These are phyloP conservation scores for Drosophila gaucha DNA, from an alignment of 2,888 invertebrate genomes.

Conservation along the genomic window DNA sequence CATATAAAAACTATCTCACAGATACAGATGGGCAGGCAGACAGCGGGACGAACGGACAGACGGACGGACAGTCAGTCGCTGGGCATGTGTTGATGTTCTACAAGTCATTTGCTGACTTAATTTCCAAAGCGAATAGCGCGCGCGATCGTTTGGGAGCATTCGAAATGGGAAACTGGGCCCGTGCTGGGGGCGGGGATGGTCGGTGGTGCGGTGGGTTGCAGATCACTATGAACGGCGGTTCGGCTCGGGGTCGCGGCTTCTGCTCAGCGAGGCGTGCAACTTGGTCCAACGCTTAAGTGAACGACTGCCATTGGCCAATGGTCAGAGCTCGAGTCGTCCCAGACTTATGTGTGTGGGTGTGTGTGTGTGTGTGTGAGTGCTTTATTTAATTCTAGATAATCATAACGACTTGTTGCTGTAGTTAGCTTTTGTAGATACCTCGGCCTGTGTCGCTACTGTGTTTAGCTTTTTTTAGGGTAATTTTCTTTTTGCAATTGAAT, in stretches of 20 bases:
- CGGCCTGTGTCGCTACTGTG: conserved; percentile 29
- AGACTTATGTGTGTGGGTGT: conserved; percentile 30
- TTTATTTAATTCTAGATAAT: conserved; percentile 79
- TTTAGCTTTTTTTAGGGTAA: conserved; percentile 66
- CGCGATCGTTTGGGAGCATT: conserved; percentile 40
- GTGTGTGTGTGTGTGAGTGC: conserved; percentile 38
- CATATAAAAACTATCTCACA: conserved; percentile 49
- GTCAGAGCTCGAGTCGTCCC: conserved; percentile 26
- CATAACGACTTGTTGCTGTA: conserved; percentile 74
- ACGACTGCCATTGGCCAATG: conserved; percentile 61
- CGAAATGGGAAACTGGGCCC: conserved; percentile 23
- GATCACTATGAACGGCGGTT: conserved; percentile 21
- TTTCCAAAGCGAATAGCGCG: conserved; percentile 69
- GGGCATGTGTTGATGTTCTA: conserved; percentile 72
- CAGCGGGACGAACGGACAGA: conserved; percentile 8
- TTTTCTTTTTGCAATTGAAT: conserved; percentile 82
- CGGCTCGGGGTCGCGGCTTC: conserved; percentile 45
- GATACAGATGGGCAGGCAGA: conserved; percentile 37
- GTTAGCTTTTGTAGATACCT: conserved; percentile 44
- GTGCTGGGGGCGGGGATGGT: not conserved
- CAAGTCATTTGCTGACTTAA: conserved; percentile 84
- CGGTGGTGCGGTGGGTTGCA: conserved; percentile 1
- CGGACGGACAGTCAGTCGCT: conserved; percentile 6
- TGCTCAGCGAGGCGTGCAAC: conserved; percentile 82
- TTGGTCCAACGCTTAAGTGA: conserved; percentile 72